Conservation (phyloP, 1,140 invertebrate species). For the Nymphalis io region DNA sequence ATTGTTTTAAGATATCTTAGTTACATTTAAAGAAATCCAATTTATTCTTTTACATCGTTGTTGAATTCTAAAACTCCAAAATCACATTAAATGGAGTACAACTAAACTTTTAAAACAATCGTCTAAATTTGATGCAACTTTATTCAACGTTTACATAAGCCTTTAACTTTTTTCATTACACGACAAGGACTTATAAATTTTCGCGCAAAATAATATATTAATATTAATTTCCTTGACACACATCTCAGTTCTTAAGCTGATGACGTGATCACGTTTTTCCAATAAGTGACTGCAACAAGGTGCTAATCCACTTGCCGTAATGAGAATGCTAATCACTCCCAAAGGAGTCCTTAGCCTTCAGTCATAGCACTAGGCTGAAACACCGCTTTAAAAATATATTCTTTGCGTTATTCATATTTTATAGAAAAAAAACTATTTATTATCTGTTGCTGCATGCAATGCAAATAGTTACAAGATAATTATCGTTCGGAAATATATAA, state of each 20-base stretch:
- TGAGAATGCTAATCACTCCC: conserved; percentile 64
- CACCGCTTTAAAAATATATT: not conserved
- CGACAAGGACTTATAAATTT: conserved; percentile 7
- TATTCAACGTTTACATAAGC: not conserved
- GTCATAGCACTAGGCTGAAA: conserved; percentile 12
- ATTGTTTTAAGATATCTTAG: no score
- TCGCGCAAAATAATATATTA: conserved; percentile 8
- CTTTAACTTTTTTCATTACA: conserved; percentile 3
- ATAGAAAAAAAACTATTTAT: no score
- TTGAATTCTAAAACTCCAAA: no score
- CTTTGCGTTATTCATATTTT: conserved; percentile 1
- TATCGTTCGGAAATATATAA: no score
- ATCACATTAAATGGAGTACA: no score
- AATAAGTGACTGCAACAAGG: conserved; percentile 60
- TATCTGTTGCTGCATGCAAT: no score
- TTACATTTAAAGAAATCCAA: no score
- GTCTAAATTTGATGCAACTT: not conserved
- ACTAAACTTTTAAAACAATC: not conserved
- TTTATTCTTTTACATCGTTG: no score
- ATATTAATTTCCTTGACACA: conserved; percentile 36
- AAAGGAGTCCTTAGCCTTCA: conserved; percentile 51
- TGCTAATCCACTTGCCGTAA: conserved; percentile 67
- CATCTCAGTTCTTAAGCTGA: conserved; percentile 33
- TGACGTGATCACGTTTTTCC: conserved; percentile 51
- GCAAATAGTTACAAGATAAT: no score